Conservation (phyloP, 1,140 invertebrate genomes). For the Leptestheria dahalacensis region DNA sequence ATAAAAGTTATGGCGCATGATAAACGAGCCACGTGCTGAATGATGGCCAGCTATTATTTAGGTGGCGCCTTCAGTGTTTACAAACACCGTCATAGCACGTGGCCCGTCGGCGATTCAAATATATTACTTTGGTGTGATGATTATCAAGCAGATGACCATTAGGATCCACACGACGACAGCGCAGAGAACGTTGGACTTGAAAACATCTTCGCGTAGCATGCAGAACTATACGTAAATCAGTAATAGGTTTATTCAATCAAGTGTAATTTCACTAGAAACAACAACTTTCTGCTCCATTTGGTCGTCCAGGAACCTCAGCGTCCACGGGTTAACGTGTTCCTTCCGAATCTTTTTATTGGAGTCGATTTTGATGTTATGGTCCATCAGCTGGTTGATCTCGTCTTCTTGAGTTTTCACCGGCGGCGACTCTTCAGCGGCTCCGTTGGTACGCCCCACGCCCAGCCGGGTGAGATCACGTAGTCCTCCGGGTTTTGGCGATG, state of each 20-base stretch:
- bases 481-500: not conserved
- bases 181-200: constrained; percentile 85
- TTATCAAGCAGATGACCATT: constrained; percentile 59
- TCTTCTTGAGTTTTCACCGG: constrained; percentile 28
- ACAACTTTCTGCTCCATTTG: constrained; percentile 50
- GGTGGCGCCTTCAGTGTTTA: too few relatives aligned
- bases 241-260: too few relatives aligned
- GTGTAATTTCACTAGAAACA: not conserved
- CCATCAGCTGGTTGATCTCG: constrained; percentile 72
- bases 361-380: constrained; percentile 78
- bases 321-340: constrained; percentile 72
- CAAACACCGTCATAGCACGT: too few relatives aligned
- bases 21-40: too few relatives aligned
- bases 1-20: too few relatives aligned
- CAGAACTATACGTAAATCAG: constrained; percentile 80
- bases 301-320: constrained; percentile 62
- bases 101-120: too few relatives aligned
- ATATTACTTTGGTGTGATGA: constrained; percentile 62
- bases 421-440: not conserved
- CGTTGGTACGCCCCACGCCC: not conserved
- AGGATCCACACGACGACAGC: constrained; percentile 81
- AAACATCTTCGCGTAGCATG: constrained; percentile 78
- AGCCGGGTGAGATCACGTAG: not conserved
- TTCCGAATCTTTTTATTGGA: constrained; percentile 80
- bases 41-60: too few relatives aligned